Base-by-base conservation (phyloP, 2,797 vertebrate genomes). In the Coreius guichenoti region DNA sequence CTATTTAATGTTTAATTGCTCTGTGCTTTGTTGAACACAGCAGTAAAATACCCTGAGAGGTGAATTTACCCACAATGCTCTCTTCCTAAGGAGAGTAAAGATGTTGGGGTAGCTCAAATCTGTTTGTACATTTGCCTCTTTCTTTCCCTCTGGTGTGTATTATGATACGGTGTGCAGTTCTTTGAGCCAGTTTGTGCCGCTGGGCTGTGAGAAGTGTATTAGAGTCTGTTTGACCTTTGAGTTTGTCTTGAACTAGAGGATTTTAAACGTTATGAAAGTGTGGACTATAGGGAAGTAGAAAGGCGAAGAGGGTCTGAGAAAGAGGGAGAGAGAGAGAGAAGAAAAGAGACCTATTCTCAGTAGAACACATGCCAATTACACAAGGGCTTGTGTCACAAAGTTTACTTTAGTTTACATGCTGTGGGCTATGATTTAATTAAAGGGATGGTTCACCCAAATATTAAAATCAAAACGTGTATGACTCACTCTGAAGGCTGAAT, bases 381-480 rank as follows among this genome's bases (percentile, higher is more conserved):
- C 58, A 65, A 49, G 6, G n/a, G 29, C 43, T 83, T 5, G 29
- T 74, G 39, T 36, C 73, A 68, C 31, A 68, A 39, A 36, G 58
- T 76, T 80, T n/a, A 49, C 78, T 33, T 80, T 67, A 23, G 43
- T 49, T 75, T 39, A 43, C 61, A 70, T 80, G 56, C 43, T 58
- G 51, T 26, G 29, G 81, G 29, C 76, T 83, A 82, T 23, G 67
- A 75, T 68, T 75, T 70, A 82, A 70, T 88, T 84, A 82, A 86
- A 63, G 16, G 76, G 16, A 79, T 26, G 45, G 36, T 79, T 63
- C 16, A 45, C 36, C 45, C 8, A 63, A 29, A 61, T 45, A 26
- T 63, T 45, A 26, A 26, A 63, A 39, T 29, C 19, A 2, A 26
- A 63, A 78, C 1, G 3, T 29, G 54, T 61, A 19, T 61, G 56